phyloP scores from a whole-genome alignment of 2,888 invertebrate species.

The Mystacides longicornis region DNA sequence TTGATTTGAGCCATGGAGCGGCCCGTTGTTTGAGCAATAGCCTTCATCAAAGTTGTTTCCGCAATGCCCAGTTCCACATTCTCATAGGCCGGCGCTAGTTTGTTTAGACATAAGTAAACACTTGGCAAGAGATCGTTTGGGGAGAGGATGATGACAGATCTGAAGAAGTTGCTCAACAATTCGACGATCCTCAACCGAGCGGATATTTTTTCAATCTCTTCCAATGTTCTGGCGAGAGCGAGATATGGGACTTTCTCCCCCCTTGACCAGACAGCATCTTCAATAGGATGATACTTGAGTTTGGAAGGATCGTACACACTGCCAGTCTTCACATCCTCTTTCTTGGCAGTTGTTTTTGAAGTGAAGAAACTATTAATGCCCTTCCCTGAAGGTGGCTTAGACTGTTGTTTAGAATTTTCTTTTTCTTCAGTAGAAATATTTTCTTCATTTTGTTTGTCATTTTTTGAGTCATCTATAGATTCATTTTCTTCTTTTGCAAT shows the following conservation, averaged over 20 bases:
- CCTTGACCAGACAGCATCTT: slow-evolving; percentile 73
- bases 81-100: slow-evolving; percentile 91
- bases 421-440: neutral
- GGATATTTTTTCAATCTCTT: slow-evolving; percentile 79
- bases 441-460: neutral
- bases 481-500: neutral
- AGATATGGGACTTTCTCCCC: slow-evolving; percentile 82
- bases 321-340: slow-evolving; percentile 25
- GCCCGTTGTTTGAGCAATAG: slow-evolving; percentile 84
- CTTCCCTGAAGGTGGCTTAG: slow-evolving; percentile 4
- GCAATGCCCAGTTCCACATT: slow-evolving; percentile 71
- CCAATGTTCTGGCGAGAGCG: slow-evolving; percentile 84
- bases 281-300: slow-evolving; percentile 71
- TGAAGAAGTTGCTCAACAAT: slow-evolving; percentile 83
- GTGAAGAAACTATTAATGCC: slow-evolving; percentile 12
- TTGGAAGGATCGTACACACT: slow-evolving; percentile 45
- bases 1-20: slow-evolving; percentile 78
- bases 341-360: slow-evolving; percentile 19
- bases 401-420: neutral
- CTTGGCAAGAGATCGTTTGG: slow-evolving; percentile 87
- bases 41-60: slow-evolving; percentile 90
- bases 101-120: slow-evolving; percentile 92
- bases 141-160: slow-evolving; percentile 81
- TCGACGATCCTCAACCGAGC: slow-evolving; percentile 87
- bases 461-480: neutral